Base-by-base conservation (phyloP, 1,140 invertebrate species). In the Diuraphis noxia region DNA sequence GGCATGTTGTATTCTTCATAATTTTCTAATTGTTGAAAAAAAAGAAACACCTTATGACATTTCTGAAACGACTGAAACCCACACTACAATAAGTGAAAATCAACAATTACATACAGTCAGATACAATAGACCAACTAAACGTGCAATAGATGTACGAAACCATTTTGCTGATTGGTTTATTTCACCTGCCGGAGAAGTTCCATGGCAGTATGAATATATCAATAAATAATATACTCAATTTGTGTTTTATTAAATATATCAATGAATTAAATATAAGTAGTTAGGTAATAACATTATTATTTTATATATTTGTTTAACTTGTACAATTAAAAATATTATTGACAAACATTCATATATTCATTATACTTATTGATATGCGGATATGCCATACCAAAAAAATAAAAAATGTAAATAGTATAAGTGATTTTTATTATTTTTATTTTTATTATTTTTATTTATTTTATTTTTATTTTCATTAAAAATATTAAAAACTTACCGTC, bases 1-100 rank as follows among this genome's bases (percentile, higher is more conserved):
- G 93, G 93, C 93, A 19, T 93, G 92, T 93, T 87, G 93, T 41
- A 63, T 93, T 90, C 87, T 93, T 38, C 93, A 94, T 88, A 94
- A 93, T 86, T 93, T 93, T 92, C 91, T 94, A 19, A 63, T 63
- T 25, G 25, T 23, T 9, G 56, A 63, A 63, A 63, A 63, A 63
- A 63, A 63, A 25, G 19, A 63, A 63, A 63, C 56, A 30, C 23
- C 56, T n/a, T 63, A 63, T 63, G 56, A 63, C 21, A 63, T 25
- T 63, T 63, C 25, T 63, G 56, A 63, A 63, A 30, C 56, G 17
- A 19, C 25, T 63, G 56, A 63, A 63, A 30, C 56, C 49, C 21
- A 23, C 21, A 52, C 49, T 52, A 52, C 49, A 52, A 52, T 52
- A 52, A 52, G 49, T 52, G 21, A 52, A 52, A 52, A 23, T 52